phyloP scores from a whole-genome alignment of 2,888 invertebrate species.

The Drosophila mayaguana region DNA sequence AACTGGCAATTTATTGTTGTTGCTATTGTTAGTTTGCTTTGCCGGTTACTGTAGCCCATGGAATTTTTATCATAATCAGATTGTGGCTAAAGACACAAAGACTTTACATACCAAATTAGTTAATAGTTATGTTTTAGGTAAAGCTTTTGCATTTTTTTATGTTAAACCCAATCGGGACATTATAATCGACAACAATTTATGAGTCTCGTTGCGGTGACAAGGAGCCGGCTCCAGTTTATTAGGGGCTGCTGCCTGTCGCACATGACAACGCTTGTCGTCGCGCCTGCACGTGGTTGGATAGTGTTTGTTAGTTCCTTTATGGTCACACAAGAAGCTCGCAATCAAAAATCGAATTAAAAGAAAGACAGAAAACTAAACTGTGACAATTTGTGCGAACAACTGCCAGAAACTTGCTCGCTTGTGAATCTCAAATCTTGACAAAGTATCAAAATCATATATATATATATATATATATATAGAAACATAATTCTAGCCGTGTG shows the following conservation, averaged over 20 bases:
- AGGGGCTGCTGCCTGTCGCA: slow-evolving; percentile 61
- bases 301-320: slow-evolving; percentile 67
- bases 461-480: slow-evolving; percentile 11
- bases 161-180: slow-evolving; percentile 54
- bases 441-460: slow-evolving; percentile 14
- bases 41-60: slow-evolving; percentile 41
- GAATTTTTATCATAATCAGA: slow-evolving; percentile 60
- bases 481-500: slow-evolving; percentile 9
- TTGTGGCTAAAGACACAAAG: slow-evolving; percentile 72
- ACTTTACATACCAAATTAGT: slow-evolving; percentile 81
- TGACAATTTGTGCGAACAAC: slow-evolving; percentile 49
- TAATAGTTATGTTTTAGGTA: slow-evolving; percentile 75
- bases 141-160: slow-evolving; percentile 59
- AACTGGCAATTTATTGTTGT: slow-evolving; percentile 51
- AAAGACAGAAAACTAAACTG: slow-evolving; percentile 31
- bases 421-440: slow-evolving; percentile 44
- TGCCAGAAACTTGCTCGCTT: slow-evolving; percentile 25
- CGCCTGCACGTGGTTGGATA: slow-evolving; percentile 51
- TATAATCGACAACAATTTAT: slow-evolving; percentile 64
- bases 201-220: slow-evolving; percentile 74
- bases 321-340: slow-evolving; percentile 21
- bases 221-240: slow-evolving; percentile 41
- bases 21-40: slow-evolving; percentile 68
- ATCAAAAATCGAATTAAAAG: slow-evolving; percentile 37
- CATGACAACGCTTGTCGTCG: slow-evolving; percentile 71